These are phyloP conservation scores for Thumatha senex DNA, from an alignment of 2,888 invertebrate species.

Conservation along the genomic window DNA sequence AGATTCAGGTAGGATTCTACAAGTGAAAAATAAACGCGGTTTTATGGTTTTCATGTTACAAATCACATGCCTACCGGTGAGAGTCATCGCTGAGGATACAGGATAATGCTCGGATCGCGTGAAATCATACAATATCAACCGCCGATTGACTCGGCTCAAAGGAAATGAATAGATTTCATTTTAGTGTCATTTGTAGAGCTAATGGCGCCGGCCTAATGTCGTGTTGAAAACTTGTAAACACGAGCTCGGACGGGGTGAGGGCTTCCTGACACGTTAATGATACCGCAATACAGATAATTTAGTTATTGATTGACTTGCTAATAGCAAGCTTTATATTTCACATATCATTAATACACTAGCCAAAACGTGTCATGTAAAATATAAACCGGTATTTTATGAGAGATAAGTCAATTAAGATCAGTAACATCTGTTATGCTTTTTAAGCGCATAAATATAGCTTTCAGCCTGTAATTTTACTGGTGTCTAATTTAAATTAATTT, in stretches of 20 bases:
- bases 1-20: no score
- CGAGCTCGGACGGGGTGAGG: conserved; percentile 44
- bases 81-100: conserved; percentile 43
- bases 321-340: conserved; percentile 8
- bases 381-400: no score
- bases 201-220: conserved; percentile 75
- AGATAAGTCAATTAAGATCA: no score
- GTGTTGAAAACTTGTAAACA: conserved; percentile 59
- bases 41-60: conserved; percentile 38
- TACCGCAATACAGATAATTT: conserved; percentile 33
- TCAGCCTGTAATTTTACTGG: no score
- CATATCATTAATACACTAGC: no score
- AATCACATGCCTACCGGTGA: conserved; percentile 37
- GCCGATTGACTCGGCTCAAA: conserved; percentile 76
- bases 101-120: conserved; percentile 79
- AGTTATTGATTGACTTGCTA: conserved; percentile 27
- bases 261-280: conserved; percentile 55
- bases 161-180: conserved; percentile 84
- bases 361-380: no score
- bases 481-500: no score
- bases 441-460: no score
- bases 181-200: conserved; percentile 82
- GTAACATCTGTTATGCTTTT: no score
- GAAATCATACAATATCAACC: conserved; percentile 75
- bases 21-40: conserved; percentile 14